These are phyloP conservation scores for Poliocrania exsul DNA, from an alignment of 2,797 vertebrate species.

Conservation along the genomic window DNA sequence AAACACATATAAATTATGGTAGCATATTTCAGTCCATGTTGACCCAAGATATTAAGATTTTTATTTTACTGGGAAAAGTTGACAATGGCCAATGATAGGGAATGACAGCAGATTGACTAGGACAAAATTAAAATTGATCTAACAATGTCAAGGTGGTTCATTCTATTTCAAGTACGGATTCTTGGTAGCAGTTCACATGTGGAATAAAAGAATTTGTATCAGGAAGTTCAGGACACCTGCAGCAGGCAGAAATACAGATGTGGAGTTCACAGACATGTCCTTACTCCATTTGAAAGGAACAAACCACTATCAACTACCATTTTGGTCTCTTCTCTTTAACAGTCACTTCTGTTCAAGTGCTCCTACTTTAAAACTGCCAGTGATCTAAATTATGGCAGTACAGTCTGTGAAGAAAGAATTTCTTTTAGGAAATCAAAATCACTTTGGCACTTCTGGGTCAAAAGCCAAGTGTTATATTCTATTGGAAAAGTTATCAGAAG, in stretches of 20 bases:
- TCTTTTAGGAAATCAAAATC: conserved; percentile 17
- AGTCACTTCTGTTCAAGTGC: conserved; percentile 6
- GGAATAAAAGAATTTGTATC: background rate
- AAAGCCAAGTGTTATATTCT: background rate
- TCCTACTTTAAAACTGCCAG: background rate
- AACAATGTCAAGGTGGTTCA: background rate
- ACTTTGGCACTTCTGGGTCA: conserved; percentile 22
- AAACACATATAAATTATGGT: background rate
- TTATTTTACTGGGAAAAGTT: background rate
- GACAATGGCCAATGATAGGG: background rate
- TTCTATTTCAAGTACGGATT: background rate
- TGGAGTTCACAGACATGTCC: background rate
- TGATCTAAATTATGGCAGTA: background rate
- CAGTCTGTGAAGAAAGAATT: background rate
- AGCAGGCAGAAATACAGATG: background rate
- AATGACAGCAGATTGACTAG: background rate
- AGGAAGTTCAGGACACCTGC: conserved; percentile 8
- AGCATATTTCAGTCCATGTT: background rate
- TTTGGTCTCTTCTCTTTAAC: background rate
- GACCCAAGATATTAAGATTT: background rate
- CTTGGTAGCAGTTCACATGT: background rate
- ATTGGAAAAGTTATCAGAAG: background rate
- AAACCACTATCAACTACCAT: background rate
- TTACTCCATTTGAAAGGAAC: conserved; percentile 19
- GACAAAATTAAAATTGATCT: background rate